Evolutionary conservation across 2,888 invertebrate genomes (phyloP).

Genomic region (Pachliopta kotzebuea): DNA sequence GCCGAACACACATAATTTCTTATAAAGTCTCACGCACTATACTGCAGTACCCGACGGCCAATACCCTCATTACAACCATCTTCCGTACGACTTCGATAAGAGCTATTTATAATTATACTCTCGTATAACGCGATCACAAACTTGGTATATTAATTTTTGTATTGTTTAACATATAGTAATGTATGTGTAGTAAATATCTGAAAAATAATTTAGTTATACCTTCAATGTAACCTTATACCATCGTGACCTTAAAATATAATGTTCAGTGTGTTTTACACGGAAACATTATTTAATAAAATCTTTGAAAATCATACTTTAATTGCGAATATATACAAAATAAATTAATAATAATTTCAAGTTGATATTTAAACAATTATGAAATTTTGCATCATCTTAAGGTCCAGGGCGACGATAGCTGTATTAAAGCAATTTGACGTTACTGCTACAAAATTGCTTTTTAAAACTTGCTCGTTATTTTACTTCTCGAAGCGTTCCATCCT

Average conservation of each 20-base stretch:
- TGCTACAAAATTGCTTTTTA: background rate
- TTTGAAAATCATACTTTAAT: too few species aligned
- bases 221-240: too few species aligned
- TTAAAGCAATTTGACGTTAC: background rate
- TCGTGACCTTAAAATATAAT: too few species aligned
- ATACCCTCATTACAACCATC: slow-evolving; percentile 13
- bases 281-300: too few species aligned
- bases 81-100: slow-evolving; percentile 15
- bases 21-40: slow-evolving; percentile 3
- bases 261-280: too few species aligned
- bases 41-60: slow-evolving; percentile 1
- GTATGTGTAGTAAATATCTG: background rate
- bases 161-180: slow-evolving; percentile 20
- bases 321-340: too few species aligned
- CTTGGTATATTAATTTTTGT: slow-evolving; percentile 28
- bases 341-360: too few species aligned
- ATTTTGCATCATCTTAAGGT: background rate
- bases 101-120: slow-evolving; percentile 23
- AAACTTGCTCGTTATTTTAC: background rate
- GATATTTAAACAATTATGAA: background rate
- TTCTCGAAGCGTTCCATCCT: background rate
- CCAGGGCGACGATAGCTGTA: background rate
- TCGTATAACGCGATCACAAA: slow-evolving; percentile 17
- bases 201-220: background rate
- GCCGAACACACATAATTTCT: slow-evolving; percentile 13